A percentile compares a stretch with the other conserved stretches of the same genome.
phyloP scores from a whole-genome alignment of 2,113 vertebrate species.

The Natator depressus region DNA sequence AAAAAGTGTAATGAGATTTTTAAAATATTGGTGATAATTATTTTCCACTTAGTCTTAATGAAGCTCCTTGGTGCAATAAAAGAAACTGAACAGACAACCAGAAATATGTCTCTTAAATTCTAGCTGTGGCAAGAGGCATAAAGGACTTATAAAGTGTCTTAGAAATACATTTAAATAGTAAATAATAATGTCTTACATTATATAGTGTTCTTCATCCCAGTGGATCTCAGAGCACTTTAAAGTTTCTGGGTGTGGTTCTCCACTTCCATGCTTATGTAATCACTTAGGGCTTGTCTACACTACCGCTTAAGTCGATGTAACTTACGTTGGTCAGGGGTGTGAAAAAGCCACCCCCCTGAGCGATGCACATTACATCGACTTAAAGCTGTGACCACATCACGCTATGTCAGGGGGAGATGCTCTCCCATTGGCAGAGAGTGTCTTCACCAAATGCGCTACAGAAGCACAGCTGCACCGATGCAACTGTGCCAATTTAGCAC shows the following conservation, averaged over 20 bases:
- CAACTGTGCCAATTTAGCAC: too few relatives aligned
- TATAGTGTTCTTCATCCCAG: background rate
- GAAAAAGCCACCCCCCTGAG: too few relatives aligned
- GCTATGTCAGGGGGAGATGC: too few relatives aligned
- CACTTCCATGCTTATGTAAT: background rate
- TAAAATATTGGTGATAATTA: constrained; percentile 6
- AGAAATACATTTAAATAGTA: background rate
- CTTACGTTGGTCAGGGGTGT: too few relatives aligned
- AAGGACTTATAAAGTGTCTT: background rate
- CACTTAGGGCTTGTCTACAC: too few relatives aligned
- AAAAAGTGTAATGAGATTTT: background rate
- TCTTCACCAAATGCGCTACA: too few relatives aligned
- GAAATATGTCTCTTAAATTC: background rate
- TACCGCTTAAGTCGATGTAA: too few relatives aligned
- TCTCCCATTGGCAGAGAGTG: too few relatives aligned
- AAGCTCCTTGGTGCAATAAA: background rate
- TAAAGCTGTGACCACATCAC: too few relatives aligned
- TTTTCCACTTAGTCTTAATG: background rate
- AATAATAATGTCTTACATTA: background rate
- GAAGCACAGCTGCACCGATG: too few relatives aligned
- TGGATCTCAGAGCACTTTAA: background rate
- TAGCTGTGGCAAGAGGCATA: background rate
- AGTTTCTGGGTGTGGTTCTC: background rate
- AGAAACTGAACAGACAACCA: background rate
- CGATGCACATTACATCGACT: too few relatives aligned